phyloP scores from a whole-genome alignment of 2,113 vertebrate species.

The Thamnaconus septentrionalis region DNA sequence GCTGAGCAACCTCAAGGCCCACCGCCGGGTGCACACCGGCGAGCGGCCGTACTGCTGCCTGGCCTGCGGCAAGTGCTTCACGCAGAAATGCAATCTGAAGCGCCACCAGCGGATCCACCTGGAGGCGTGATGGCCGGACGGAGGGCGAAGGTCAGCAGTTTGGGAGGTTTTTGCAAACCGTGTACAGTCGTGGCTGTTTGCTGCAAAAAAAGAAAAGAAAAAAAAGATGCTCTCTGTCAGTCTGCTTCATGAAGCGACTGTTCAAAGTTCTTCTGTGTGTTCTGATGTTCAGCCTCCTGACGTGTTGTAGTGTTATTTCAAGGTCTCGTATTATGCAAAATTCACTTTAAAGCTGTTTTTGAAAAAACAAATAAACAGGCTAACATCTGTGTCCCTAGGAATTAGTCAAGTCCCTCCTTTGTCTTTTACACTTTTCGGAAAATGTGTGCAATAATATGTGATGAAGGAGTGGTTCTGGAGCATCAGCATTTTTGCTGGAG shows the following conservation, averaged over 20 bases:
- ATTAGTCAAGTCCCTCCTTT: too few species aligned
- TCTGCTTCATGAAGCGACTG: slow-evolving; percentile 15
- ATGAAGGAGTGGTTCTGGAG: too few species aligned
- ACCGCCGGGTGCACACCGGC: slow-evolving; percentile 76
- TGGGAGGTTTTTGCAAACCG: too few species aligned
- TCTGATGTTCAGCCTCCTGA: slow-evolving; percentile 1
- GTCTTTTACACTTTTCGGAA: too few species aligned
- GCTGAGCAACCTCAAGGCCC: slow-evolving; percentile 79
- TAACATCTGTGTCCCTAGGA: too few species aligned
- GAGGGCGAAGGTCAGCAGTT: background rate
- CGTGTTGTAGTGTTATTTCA: too few species aligned
- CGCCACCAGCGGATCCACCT: slow-evolving; percentile 79
- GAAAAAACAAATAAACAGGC: too few species aligned
- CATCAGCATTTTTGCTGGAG: too few species aligned
- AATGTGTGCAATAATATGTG: too few species aligned
- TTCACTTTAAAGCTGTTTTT: too few species aligned
- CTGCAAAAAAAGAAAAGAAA: background rate
- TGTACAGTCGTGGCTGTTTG: background rate
- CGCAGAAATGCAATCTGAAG: slow-evolving; percentile 79
- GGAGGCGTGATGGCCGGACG: slow-evolving; percentile 38
- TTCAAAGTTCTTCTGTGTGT: slow-evolving; percentile 26
- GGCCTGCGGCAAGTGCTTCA: slow-evolving; percentile 80
- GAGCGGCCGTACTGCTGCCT: slow-evolving; percentile 78
- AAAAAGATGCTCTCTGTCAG: too few species aligned
- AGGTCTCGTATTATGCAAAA: too few species aligned